Conservation (phyloP, 2,888 invertebrate genomes). For the Philonicus albiceps region DNA sequence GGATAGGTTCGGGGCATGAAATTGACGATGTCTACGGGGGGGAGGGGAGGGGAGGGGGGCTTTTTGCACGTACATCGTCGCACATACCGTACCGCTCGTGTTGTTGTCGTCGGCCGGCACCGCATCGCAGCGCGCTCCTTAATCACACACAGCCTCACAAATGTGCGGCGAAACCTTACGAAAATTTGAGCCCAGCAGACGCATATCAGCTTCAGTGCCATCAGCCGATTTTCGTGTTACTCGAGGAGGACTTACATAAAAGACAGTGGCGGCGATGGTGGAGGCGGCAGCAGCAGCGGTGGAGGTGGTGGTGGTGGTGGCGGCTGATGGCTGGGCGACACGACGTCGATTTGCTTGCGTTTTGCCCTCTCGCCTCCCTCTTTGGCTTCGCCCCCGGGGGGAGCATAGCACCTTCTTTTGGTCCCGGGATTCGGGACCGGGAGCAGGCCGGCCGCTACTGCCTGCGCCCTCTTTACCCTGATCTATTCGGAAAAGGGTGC, state of each 20-base stretch:
- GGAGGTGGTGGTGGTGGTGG: neutral
- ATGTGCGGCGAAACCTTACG: conserved; percentile 33
- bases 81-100: neutral
- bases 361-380: neutral
- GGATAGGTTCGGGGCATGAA: conserved; percentile 52
- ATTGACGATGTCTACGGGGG: conserved; percentile 40
- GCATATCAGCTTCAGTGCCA: conserved; percentile 31
- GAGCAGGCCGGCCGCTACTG: neutral
- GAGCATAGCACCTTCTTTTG: neutral
- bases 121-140: neutral
- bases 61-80: neutral
- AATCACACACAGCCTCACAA: conserved; percentile 12
- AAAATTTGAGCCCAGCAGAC: conserved; percentile 41
- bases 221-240: conserved; percentile 42
- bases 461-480: too few relatives aligned
- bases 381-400: neutral
- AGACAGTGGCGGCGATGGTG: neutral
- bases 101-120: neutral
- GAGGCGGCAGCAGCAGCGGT: neutral
- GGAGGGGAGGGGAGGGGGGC: too few relatives aligned
- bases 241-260: conserved; percentile 34
- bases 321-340: conserved; percentile 19
- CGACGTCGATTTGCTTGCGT: neutral
- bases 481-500: too few relatives aligned
- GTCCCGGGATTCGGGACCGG: neutral